Conservation (phyloP, 2,113 vertebrate species). For the Eretmochelys imbricata region DNA sequence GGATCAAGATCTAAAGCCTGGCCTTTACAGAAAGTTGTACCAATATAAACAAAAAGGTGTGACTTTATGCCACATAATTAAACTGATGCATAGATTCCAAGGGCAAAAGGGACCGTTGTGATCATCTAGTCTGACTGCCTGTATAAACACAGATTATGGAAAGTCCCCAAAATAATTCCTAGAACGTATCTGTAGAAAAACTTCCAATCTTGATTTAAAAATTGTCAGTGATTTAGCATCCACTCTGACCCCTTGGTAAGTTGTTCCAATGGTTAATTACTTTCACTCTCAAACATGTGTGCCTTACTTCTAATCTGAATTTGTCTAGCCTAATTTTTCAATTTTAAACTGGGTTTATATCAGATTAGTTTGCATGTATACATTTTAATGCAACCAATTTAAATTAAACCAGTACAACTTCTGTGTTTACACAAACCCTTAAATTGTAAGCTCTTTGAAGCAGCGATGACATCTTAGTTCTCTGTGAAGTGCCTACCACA, state of each 20-base stretch:
- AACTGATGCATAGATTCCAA: not conserved
- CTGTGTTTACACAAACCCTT: conserved; percentile 29
- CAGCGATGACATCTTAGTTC: conserved; percentile 4
- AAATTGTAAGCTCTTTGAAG: not conserved
- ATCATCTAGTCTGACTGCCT: too few relatives aligned
- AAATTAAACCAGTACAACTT: conserved; percentile 2
- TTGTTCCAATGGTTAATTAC: too few relatives aligned
- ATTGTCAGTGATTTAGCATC: too few relatives aligned
- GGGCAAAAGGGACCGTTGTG: too few relatives aligned
- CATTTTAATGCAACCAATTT: conserved; percentile 41
- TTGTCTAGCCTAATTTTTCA: too few relatives aligned
- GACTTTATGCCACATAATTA: not conserved
- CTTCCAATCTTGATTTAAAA: too few relatives aligned
- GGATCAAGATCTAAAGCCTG: not conserved
- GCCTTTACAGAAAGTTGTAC: not conserved
- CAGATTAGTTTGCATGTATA: conserved; percentile 50
- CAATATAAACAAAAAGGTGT: not conserved
- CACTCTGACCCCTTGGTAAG: too few relatives aligned
- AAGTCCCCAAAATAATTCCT: too few relatives aligned
- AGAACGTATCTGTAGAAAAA: too few relatives aligned
- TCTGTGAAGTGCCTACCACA: not conserved
- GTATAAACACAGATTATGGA: too few relatives aligned
- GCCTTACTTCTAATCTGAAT: too few relatives aligned
- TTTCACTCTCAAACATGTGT: too few relatives aligned
- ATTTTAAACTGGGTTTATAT: not conserved